Base-by-base conservation (phyloP, 2,888 invertebrate species). In the Esperia sulphurella region DNA sequence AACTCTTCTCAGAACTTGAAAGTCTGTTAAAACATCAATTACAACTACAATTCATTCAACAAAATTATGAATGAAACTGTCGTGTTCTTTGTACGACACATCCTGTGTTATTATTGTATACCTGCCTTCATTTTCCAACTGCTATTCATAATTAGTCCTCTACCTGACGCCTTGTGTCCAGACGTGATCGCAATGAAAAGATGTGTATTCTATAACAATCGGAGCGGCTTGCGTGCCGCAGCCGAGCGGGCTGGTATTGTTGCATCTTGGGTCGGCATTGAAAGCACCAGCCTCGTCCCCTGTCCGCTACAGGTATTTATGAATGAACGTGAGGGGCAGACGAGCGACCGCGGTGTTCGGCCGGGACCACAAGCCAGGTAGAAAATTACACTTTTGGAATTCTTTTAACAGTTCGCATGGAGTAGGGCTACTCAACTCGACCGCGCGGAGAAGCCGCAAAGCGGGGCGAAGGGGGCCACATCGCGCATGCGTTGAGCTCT, bases 331-430 rank as follows among this genome's bases (percentile, higher is more conserved):
- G 88, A 79, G 79, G 79, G 75, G 67, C 75, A 61, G 74, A 76
- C 76, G 76, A 75, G 75, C 70, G 76, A 75, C 74, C 70, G 76
- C 77, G 77, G 76, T 76, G 76, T 70, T 79, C 74, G 75, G 73
- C 68, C 73, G 80, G 79, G 77, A 21, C 74, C 76, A 77, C 74
- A 73, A 77, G 45, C 76, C 89, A 89, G 89, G 89, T 89, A 89
- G 79, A 84, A 84, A 85, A 87, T 83, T 85, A 83, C 78, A 79
- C 83, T 87, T 84, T 85, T 76, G 79, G 77, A 87, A 88, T 89
- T 87, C 84, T 85, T 89, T 86, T 77, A 82, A 83, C 79, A 79
- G 68, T 77, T 79, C 76, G 67, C 71, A 72, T 79, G 71, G 83
- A 84, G 81, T 81, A 80, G 81, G 74, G 79, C 76, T 81, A 79